These are phyloP conservation scores for Litocranius walleri DNA, from an alignment of 2,113 vertebrate genomes.

Conservation along the genomic window DNA sequence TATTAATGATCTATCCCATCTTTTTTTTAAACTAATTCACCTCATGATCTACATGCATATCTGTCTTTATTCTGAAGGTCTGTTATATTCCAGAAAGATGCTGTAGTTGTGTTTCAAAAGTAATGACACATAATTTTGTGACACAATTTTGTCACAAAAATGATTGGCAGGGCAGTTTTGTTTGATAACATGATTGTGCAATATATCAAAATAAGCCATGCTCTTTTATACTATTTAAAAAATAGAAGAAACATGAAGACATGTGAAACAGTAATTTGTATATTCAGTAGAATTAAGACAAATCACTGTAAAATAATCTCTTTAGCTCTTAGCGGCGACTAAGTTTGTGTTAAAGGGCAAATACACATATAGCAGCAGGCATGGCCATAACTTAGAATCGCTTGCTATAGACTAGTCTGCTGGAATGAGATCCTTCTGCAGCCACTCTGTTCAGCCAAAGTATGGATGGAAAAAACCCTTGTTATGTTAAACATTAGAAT, in stretches of 20 bases:
- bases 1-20: neutral
- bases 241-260: neutral
- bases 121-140: neutral
- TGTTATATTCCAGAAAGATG: neutral
- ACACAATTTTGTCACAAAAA: neutral
- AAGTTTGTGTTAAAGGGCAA: neutral
- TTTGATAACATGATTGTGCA: neutral
- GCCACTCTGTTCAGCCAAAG: neutral
- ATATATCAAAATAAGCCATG: neutral
- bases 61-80: neutral
- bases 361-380: neutral
- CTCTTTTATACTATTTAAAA: neutral
- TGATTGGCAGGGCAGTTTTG: neutral
- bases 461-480: neutral
- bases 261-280: neutral
- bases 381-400: neutral
- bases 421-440: neutral
- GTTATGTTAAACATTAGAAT: neutral
- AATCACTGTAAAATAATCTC: neutral
- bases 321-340: neutral
- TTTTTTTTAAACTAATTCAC: neutral
- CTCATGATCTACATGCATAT: neutral
- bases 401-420: neutral
- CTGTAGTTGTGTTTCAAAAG: neutral
- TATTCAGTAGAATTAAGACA: neutral